phyloP scores from a whole-genome alignment of 2,113 vertebrate species.

The Sakesphorus luctuosus region DNA sequence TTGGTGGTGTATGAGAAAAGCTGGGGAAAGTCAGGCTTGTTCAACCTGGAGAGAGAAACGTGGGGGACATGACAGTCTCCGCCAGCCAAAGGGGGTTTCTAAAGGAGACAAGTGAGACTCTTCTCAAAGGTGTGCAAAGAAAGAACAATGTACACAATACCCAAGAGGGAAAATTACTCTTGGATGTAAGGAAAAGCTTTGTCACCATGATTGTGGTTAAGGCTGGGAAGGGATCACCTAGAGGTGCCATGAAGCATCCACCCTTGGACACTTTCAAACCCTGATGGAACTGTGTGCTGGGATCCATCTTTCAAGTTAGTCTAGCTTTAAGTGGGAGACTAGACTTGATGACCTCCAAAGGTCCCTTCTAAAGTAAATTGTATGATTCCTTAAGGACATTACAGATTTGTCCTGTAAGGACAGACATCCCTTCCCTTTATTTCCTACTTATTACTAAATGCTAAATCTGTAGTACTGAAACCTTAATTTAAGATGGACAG shows the following conservation, averaged over 20 bases:
- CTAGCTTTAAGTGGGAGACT: not conserved
- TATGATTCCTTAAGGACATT: not conserved
- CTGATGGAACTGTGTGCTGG: not conserved
- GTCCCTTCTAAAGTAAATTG: not conserved
- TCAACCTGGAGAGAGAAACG: not conserved
- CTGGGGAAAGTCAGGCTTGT: not conserved
- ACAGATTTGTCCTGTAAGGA: not conserved
- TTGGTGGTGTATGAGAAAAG: not conserved
- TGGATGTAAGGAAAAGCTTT: not conserved
- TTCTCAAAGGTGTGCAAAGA: not conserved
- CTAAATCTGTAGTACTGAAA: not conserved
- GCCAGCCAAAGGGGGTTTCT: not conserved
- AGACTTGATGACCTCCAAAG: not conserved
- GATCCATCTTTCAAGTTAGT: not conserved
- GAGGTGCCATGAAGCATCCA: not conserved
- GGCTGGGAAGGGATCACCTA: not conserved
- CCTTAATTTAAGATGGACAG: not conserved
- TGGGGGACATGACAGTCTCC: fast-evolving
- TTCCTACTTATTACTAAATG: not conserved
- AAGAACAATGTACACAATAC: fast-evolving
- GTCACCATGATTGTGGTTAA: not conserved
- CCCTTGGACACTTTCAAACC: not conserved
- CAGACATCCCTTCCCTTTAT: not conserved
- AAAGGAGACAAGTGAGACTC: not conserved
- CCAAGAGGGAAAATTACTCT: not conserved